Conservation (phyloP, 2,888 invertebrate species). For the Aphodius granarius region DNA sequence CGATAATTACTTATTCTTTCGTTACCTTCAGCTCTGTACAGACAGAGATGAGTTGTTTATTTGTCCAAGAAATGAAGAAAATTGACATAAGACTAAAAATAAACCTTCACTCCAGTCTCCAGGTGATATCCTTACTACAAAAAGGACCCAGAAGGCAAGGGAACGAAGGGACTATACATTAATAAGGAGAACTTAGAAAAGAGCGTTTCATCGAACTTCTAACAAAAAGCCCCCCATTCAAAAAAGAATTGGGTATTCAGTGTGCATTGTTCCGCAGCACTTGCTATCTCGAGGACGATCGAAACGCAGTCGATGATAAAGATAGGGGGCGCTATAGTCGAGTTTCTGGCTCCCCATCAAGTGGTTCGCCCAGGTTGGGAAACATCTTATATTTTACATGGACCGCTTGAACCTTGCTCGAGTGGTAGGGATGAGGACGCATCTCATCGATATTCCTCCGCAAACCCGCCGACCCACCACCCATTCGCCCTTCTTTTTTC, state of each 20-base stretch:
- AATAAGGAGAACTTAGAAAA: background rate
- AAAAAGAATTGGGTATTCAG: background rate
- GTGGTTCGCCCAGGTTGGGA: background rate
- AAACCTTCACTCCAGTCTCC: no score
- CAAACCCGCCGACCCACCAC: background rate
- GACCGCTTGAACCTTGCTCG: background rate
- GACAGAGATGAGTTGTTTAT: no score
- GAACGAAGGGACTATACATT: background rate
- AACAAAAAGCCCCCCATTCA: background rate
- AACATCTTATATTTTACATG: conserved; percentile 14
- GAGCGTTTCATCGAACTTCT: background rate
- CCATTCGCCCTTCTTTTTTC: background rate
- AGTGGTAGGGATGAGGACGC: background rate
- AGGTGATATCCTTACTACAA: no score
- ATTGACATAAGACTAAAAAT: no score
- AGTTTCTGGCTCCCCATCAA: background rate
- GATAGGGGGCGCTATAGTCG: background rate
- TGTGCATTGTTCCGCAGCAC: background rate
- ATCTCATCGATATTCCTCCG: background rate
- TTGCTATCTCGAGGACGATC: background rate
- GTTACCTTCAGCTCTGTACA: background rate
- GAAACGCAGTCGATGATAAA: background rate
- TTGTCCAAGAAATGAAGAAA: no score
- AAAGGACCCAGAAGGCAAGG: background rate
- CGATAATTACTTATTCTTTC: background rate